Percentiles rank a stretch among this genome's conserved stretches.
These are phyloP conservation scores for Halesus radiatus DNA, from an alignment of 1,140 invertebrate species.

Conservation along the genomic window DNA sequence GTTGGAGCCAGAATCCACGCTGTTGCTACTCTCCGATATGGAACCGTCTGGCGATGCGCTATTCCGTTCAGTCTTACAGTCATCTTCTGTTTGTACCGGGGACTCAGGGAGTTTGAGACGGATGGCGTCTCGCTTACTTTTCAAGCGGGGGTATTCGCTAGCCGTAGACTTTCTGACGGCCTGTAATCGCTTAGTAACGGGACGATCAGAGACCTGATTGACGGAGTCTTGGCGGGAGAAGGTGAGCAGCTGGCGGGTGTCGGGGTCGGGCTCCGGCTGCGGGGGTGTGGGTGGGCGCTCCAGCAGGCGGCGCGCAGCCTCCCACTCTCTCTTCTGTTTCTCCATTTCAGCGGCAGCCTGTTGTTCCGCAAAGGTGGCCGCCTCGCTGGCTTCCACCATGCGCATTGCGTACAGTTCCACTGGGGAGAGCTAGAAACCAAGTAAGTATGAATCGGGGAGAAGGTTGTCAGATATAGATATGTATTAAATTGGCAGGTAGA, in stretches of 20 bases:
- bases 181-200: conserved; percentile 55
- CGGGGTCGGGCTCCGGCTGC: conserved; percentile 74
- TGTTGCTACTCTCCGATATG: conserved; percentile 26
- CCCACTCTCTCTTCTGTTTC: conserved; percentile 94
- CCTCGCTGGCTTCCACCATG: conserved; percentile 90
- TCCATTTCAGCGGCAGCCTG: conserved; percentile 93
- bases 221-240: conserved; percentile 81
- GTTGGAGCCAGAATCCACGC: conserved; percentile 49
- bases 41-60: conserved; percentile 19
- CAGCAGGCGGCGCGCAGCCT: conserved; percentile 85
- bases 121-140: neutral
- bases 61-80: conserved; percentile 29
- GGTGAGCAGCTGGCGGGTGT: conserved; percentile 61
- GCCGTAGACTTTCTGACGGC: conserved; percentile 49
- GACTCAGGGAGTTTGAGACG: neutral
- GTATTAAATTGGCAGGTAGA: neutral
- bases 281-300: conserved; percentile 76
- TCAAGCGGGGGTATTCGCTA: neutral
- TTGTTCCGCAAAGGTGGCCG: conserved; percentile 87
- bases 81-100: conserved; percentile 1
- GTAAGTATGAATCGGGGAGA: neutral
- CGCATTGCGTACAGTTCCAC: conserved; percentile 95
- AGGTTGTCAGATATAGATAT: no score
- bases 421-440: conserved; percentile 80
- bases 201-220: conserved; percentile 83